Percentiles rank a stretch among this genome's conserved stretches.
Conservation (phyloP, 2,888 invertebrate species). For the Lycocerus yunnanus region DNA sequence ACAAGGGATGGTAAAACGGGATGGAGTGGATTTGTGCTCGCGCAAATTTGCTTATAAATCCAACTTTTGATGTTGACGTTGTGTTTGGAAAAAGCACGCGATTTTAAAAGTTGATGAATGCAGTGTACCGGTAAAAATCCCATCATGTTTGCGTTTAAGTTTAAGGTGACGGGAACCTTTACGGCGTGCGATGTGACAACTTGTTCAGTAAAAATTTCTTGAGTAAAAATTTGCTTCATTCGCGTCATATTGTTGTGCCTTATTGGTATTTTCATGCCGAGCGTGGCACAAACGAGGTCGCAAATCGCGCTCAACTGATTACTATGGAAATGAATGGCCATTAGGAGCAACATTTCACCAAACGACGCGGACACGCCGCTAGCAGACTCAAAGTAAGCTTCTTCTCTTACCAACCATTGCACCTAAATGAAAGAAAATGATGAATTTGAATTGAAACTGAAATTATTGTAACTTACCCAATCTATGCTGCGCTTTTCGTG, state of each 20-base stretch:
- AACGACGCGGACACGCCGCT: slow-evolving; percentile 87
- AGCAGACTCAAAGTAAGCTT: slow-evolving; percentile 85
- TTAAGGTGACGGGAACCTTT: slow-evolving; percentile 91
- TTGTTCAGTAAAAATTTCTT: slow-evolving; percentile 97
- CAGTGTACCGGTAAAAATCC: slow-evolving; percentile 96
- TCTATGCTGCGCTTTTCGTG: slow-evolving; percentile 87
- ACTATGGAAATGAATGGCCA: slow-evolving; percentile 97
- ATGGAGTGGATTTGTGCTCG: slow-evolving; percentile 87
- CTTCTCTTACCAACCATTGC: slow-evolving; percentile 89
- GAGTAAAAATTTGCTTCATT: slow-evolving; percentile 92
- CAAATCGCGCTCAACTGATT: slow-evolving; percentile 92
- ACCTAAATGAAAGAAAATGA: slow-evolving; percentile 49
- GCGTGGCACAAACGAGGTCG: slow-evolving; percentile 89
- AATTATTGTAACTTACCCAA: slow-evolving; percentile 65
- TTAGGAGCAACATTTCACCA: slow-evolving; percentile 92
- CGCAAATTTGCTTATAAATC: slow-evolving; percentile 94
- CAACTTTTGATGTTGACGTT: slow-evolving; percentile 95
- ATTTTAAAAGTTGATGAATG: slow-evolving; percentile 92
- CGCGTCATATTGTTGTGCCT: slow-evolving; percentile 84
- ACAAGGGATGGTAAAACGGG: slow-evolving; percentile 90
- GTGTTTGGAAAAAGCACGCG: slow-evolving; percentile 92
- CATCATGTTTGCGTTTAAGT: slow-evolving; percentile 83
- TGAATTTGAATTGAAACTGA: background rate
- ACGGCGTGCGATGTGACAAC: slow-evolving; percentile 95
- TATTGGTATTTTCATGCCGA: slow-evolving; percentile 93